These are phyloP conservation scores for human (Homo sapiens) DNA, from an alignment of 2,113 vertebrate genomes.

Conservation along the genomic window GRCh38 chr9:131237001-131237500, in stretches of 20 bases:
- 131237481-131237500: not conserved
- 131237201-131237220: not conserved
- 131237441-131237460: not conserved
- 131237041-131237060: not conserved
- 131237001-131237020: not conserved
- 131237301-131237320: not conserved
- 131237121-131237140: not conserved
- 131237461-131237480: not conserved
- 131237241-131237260: not conserved
- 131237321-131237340: not conserved
- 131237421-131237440: not conserved
- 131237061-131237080: not conserved
- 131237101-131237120: not conserved
- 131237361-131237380: accelerated
- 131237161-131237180: not conserved
- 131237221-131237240: not conserved
- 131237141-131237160: not conserved
- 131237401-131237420: accelerated
- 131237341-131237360: not conserved
- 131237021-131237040: not conserved
- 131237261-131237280: not conserved
- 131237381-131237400: not conserved
- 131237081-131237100: too few species aligned
- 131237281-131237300: not conserved
- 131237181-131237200: not conserved